A percentile compares a stretch with the other conserved stretches of the same genome.
These are phyloP conservation scores for Andrena fulva DNA, from an alignment of 2,888 invertebrate genomes.

Conservation along the genomic window DNA sequence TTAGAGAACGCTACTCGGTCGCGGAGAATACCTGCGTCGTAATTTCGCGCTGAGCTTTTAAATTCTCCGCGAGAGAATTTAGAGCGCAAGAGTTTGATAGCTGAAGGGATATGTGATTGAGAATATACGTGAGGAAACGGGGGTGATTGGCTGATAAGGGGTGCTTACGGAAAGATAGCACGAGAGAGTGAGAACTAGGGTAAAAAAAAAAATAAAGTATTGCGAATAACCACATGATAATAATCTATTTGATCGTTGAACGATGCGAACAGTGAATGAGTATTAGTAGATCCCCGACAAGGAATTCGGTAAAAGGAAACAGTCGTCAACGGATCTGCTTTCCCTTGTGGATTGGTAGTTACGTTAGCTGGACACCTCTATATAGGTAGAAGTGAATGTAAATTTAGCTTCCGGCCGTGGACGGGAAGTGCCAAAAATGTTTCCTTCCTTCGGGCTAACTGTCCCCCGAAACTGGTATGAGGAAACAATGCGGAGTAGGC, in stretches of 20 bases:
- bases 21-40: too few species aligned
- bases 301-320: background rate
- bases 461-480: slow-evolving; percentile 42
- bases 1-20: too few species aligned
- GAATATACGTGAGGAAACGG: too few species aligned
- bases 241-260: background rate
- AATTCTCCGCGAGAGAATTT: too few species aligned
- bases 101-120: too few species aligned
- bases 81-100: too few species aligned
- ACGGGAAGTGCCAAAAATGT: slow-evolving; percentile 42
- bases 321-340: background rate
- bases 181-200: too few species aligned
- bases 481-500: slow-evolving; percentile 49
- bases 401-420: slow-evolving; percentile 42
- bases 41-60: too few species aligned
- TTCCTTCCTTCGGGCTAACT: slow-evolving; percentile 43
- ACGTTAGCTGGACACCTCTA: background rate
- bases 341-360: background rate
- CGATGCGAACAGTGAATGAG: background rate
- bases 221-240: background rate
- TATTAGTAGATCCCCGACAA: background rate
- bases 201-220: background rate
- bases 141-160: too few species aligned
- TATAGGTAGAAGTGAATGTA: slow-evolving; percentile 12
- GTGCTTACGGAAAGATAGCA: too few species aligned